Percentiles rank a stretch among this genome's conserved stretches.
Evolutionary conservation across 2,797 vertebrate genomes (phyloP).

Genomic region (Muscicapa striata): DNA sequence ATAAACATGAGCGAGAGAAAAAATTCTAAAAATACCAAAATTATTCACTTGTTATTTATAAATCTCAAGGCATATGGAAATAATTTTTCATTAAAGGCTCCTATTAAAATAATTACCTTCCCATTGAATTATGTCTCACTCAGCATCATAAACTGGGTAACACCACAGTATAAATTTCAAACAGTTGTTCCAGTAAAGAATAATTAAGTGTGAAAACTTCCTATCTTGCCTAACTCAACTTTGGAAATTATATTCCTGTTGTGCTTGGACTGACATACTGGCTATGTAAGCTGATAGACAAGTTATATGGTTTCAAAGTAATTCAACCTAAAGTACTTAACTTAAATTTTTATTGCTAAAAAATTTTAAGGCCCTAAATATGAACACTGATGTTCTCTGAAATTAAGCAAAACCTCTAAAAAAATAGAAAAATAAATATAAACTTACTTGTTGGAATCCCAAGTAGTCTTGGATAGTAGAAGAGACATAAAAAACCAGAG

Average conservation of each 20-base stretch:
- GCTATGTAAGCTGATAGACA: conserved; percentile 34
- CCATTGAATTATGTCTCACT: conserved; percentile 28
- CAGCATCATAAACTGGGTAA: conserved; percentile 46
- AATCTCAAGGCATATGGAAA: neutral
- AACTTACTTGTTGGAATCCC: conserved; percentile 84
- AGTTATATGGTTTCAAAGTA: conserved; percentile 48
- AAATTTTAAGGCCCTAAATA: neutral
- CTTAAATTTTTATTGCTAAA: conserved; percentile 48
- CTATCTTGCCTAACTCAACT: conserved; percentile 48
- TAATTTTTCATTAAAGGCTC: conserved; percentile 34
- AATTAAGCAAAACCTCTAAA: neutral
- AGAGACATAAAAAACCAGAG: conserved; percentile 83
- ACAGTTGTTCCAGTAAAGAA: conserved; percentile 53
- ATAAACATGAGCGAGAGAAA: neutral
- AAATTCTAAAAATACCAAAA: conserved; percentile 26
- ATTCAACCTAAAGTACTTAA: conserved; percentile 39
- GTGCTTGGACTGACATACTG: conserved; percentile 54
- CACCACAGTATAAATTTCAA: conserved; percentile 50
- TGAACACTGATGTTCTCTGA: neutral
- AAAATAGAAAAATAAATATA: neutral
- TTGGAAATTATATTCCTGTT: conserved; percentile 46
- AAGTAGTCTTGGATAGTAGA: conserved; percentile 86
- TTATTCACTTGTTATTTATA: neutral
- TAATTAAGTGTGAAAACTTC: conserved; percentile 59
- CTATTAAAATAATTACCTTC: conserved; percentile 55